Evolutionary conservation across 2,888 invertebrate genomes (phyloP).

Genomic region (Autographa gamma): DNA sequence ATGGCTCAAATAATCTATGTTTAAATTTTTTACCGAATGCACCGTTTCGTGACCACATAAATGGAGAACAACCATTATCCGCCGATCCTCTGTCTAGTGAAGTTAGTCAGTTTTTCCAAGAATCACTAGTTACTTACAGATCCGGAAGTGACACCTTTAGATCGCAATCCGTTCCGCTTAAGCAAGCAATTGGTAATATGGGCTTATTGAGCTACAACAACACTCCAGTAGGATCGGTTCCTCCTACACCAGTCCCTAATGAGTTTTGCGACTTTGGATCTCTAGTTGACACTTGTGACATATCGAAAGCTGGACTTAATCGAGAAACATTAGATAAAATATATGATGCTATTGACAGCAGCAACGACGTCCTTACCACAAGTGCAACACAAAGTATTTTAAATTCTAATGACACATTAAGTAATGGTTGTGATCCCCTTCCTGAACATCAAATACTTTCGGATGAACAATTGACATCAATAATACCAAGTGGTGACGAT

Average conservation of each 20-base stretch:
- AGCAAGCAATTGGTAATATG: slow-evolving; percentile 86
- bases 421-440: slow-evolving; percentile 80
- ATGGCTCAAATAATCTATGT: slow-evolving; percentile 82
- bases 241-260: slow-evolving; percentile 91
- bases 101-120: slow-evolving; percentile 90
- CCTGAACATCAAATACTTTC: slow-evolving; percentile 79
- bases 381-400: slow-evolving; percentile 72
- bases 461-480: slow-evolving; percentile 79
- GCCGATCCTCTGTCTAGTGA: slow-evolving; percentile 89
- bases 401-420: slow-evolving; percentile 74
- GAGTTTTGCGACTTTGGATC: slow-evolving; percentile 93
- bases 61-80: slow-evolving; percentile 82
- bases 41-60: slow-evolving; percentile 82
- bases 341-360: slow-evolving; percentile 90
- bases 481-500: slow-evolving; percentile 80
- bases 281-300: slow-evolving; percentile 88
- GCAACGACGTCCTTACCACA: slow-evolving; percentile 81
- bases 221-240: slow-evolving; percentile 90
- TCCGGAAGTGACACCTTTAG: slow-evolving; percentile 86
- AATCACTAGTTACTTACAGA: slow-evolving; percentile 79
- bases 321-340: slow-evolving; percentile 91
- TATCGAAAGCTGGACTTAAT: slow-evolving; percentile 85
- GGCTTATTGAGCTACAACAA: slow-evolving; percentile 82
- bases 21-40: slow-evolving; percentile 81
- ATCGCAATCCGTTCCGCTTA: slow-evolving; percentile 94